phyloP scores from a whole-genome alignment of 2,797 vertebrate species.

The Calcarius lapponicus region DNA sequence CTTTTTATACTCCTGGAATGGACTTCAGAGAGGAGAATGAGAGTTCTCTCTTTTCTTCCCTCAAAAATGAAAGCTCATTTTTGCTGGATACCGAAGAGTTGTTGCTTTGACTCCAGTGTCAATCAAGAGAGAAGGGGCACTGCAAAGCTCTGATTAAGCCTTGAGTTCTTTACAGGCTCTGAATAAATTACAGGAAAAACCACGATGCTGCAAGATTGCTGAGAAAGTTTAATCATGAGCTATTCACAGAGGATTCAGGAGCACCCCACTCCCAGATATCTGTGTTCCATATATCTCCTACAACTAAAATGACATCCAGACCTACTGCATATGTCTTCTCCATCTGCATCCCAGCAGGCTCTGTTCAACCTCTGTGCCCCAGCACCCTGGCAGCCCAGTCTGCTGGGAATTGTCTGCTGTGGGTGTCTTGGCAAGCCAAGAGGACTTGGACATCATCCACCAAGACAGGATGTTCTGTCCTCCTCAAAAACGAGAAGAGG shows the following conservation, averaged over 20 bases:
- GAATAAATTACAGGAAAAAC: background rate
- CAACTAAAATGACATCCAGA: background rate
- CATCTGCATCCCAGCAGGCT: background rate
- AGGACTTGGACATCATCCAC: background rate
- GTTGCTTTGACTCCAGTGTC: background rate
- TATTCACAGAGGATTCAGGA: background rate
- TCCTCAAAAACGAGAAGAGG: background rate
- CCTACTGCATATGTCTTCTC: background rate
- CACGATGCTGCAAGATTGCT: background rate
- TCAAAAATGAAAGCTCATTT: background rate
- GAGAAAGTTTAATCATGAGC: conserved; percentile 3
- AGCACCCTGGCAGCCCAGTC: background rate
- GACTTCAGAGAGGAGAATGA: background rate
- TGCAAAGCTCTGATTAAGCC: background rate
- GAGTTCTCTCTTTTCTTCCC: background rate
- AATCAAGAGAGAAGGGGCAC: background rate
- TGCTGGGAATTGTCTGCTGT: background rate
- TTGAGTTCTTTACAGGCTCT: background rate
- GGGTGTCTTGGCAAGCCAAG: background rate
- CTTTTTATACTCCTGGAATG: background rate
- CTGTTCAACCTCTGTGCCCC: accelerated
- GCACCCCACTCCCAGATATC: background rate
- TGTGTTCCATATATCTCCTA: background rate
- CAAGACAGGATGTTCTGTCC: background rate
- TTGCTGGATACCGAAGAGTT: background rate